Evolutionary conservation across 2,888 invertebrate species (phyloP).

Genomic region (Andrena trimmerana): DNA sequence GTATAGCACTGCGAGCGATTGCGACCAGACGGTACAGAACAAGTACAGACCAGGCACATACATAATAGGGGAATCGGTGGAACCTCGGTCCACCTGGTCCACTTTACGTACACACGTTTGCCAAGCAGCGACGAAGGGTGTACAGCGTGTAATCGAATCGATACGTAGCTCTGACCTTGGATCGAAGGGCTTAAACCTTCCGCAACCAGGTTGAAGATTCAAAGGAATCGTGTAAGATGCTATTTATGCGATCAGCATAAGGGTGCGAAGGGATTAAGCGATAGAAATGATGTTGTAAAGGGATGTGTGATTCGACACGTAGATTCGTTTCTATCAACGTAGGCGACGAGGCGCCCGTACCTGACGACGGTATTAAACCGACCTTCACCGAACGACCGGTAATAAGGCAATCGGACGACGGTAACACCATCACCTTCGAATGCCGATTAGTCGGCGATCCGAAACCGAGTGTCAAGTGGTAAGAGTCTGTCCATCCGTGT

Average conservation of each 20-base stretch:
- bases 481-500: slow-evolving; percentile 84
- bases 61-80: no score
- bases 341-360: slow-evolving; percentile 98
- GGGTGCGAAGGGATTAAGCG: slow-evolving; percentile 55
- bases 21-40: not conserved
- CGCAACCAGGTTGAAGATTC: slow-evolving; percentile 39
- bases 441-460: slow-evolving; percentile 99
- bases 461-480: slow-evolving; percentile 97
- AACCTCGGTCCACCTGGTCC: no score
- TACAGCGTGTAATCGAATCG: slow-evolving; percentile 54
- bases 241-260: not conserved
- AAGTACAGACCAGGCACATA: not conserved
- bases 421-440: slow-evolving; percentile 97
- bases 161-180: slow-evolving; percentile 72
- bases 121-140: not conserved
- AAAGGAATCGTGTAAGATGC: not conserved
- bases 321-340: slow-evolving; percentile 77
- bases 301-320: slow-evolving; percentile 39
- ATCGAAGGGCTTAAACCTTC: slow-evolving; percentile 65
- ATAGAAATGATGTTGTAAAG: not conserved
- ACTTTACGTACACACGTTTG: not conserved
- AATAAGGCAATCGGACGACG: slow-evolving; percentile 98
- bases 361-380: slow-evolving; percentile 97
- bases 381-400: slow-evolving; percentile 99
- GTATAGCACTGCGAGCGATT: not conserved